A percentile compares a stretch with the other conserved stretches of the same genome.
Conservation (phyloP, 2,797 vertebrate species). For the Lates japonicus region DNA sequence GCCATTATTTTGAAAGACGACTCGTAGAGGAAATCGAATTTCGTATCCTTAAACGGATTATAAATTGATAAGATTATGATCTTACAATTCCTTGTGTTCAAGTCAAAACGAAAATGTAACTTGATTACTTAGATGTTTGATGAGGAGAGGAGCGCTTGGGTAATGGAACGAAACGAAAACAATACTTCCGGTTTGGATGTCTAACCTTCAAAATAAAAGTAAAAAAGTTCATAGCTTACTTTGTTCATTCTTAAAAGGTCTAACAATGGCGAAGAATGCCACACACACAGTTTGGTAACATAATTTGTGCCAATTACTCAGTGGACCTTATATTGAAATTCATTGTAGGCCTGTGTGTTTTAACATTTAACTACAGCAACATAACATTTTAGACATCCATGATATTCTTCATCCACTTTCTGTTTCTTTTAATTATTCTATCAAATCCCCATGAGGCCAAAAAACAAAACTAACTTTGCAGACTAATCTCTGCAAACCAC, state of each 20-base stretch:
- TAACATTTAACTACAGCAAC: not conserved
- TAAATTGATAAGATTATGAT: not conserved
- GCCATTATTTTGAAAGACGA: constrained; percentile 1
- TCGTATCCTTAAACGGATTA: not conserved
- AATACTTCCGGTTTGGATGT: not conserved
- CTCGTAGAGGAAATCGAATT: not conserved
- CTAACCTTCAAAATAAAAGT: not conserved
- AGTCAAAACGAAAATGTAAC: not conserved
- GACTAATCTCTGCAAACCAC: not conserved
- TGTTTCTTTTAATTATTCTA: not conserved
- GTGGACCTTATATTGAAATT: not conserved
- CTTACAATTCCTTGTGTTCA: not conserved
- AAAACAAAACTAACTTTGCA: not conserved
- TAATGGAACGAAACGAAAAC: not conserved
- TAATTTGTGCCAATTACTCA: not conserved
- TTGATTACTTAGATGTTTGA: not conserved
- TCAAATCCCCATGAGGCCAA: not conserved
- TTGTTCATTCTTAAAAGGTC: not conserved
- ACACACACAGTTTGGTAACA: not conserved
- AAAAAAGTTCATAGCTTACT: not conserved
- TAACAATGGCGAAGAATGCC: no score
- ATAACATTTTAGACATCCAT: not conserved
- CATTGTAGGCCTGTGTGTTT: not conserved
- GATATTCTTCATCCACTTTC: not conserved
- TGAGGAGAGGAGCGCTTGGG: rapidly evolving